Evolutionary conservation across 2,113 vertebrate genomes (phyloP), one percentile per base, ranked within the genome.

Genomic region (Sander vitreus): DNA sequence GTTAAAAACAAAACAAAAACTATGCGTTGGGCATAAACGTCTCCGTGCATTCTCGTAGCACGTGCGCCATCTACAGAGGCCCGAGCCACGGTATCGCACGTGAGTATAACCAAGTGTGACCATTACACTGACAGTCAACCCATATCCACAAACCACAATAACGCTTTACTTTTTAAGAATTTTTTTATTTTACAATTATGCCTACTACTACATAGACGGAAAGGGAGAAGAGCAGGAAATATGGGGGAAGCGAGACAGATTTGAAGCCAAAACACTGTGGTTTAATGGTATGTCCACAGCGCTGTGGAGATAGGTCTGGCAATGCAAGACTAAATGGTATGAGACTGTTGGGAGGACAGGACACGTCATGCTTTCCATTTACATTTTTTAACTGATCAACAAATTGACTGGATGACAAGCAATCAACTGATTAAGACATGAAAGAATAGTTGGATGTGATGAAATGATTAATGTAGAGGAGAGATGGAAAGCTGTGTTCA

Each of bases 401-500:
- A 55, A 23, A 43, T 68, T 63, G 27, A 57, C 25, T 14, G 36
- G 11, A 68, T 48, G 30, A 62, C 66, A 68, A 18, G 19, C 54
- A 45, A 11, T 81, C 21, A 19, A 39, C 27, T 7, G n/a, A 80
- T 76, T 6, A 60, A 50, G 33, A 68, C 21, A 19, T 48, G 59
- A 60, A 63, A 48, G 25, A 84, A 63, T 55, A 79, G 50, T 78
- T 72, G 73, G 76, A 78, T 50, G 59, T 48, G 75, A 80, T 78
- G 71, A 76, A 73, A 45, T 50, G 58, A 82, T 70, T 85, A 48
- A 71, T 78, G 66, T 60, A 16, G 62, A 51, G 68, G 47, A 74
- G 47, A 45, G 76, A 81, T 65, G 85, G 86, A 92, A 91, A 88
- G 64, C 85, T 65, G 71, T 69, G 64, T 86, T 92, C 83, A 83